Evolutionary conservation across 2,888 invertebrate species (phyloP), one percentile per base, ranked within the genome.

Genomic region (Coecobrya sp.): DNA sequence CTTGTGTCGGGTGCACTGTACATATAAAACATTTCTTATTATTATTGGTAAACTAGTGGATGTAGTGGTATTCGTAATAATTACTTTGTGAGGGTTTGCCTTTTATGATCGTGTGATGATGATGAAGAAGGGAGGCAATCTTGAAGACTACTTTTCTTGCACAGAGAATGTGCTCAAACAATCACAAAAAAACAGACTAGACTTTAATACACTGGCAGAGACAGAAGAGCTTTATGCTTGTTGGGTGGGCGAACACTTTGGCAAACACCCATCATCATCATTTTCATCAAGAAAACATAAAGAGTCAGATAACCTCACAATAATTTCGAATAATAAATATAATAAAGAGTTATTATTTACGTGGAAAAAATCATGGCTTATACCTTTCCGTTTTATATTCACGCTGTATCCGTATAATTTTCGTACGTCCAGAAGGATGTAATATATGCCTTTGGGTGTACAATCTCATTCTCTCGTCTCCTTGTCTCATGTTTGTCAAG

Each of bases 161-260:
- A 27, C n/a, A 52, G 10, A 52, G 10, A 19, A 55, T n/a, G 55
- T 55, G 36, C 7, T 4, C 45, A 76, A n/a, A n/a, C 8, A 68
- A 62, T 19, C 13, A 52, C 11, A 59, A 62, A 45, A 73, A 73
- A 73, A 11, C 45, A 52, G 79, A 16, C 79, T 30, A 79, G 79
- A 79, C 79, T 52, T 79, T 25, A 42, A 45, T 52, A 79, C 52
- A 19, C 10, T 8, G 19, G 42, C 73, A 42, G 45, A 62, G 22
- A 42, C 73, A 16, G 36, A 45, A 16, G 36, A 45, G 73, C 45
- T 73, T 36, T 73, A 36, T 45, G 25, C 76, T 59, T 45, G 76
- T 70, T 84, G 89, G 89, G 89, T 89, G 89, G 89, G 89, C 89
- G 89, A 89, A 5, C 49, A 59, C 22, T 89, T 84, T 89, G 89